Evolutionary conservation across 2,888 invertebrate species (phyloP), one percentile per base, ranked within the genome.

Genomic region (Microchrysa polita): DNA sequence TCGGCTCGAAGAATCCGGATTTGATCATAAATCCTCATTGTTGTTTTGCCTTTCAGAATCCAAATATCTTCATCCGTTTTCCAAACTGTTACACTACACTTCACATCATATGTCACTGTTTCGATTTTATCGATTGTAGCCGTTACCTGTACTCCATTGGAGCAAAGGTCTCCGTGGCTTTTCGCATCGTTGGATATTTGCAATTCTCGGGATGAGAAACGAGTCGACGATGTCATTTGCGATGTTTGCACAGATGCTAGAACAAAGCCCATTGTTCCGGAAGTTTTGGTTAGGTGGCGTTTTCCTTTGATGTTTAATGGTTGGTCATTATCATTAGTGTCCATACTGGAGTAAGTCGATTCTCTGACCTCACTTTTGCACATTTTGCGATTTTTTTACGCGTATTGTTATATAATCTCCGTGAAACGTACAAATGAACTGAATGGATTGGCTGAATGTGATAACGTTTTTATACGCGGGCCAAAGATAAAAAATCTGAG

Each of bases 101-200:
- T 69, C 55, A 69, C 69, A 40, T 57, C 55, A 18, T 69, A 57
- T 57, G 69, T 69, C 69, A 69, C 69, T 27, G 57, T 69, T 55
- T 69, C 69, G 18, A 69, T 40, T 57, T 69, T 69, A 69, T 69
- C 69, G 40, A 69, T n/a, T 16, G 57, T 69, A 12, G 69, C 69
- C 14, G 40, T 55, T 20, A 55, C 69, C 40, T 55, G 16, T 23
- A 27, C 16, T 57, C 55, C 69, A 9, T 69, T 55, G 2, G 57
- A 34, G 20, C 18, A 14, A 9, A 1, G 20, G 34, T 9, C 5
- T 34, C 44, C 65, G 2, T 1, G n/a, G 16, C 18, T 27, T 14
- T 52, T 34, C 52, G 53, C 23, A 52, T 7, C 16, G 23, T 57
- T 69, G 2, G 69, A 55, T 42, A 69, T 20, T 55, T 69, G 20